Base-by-base conservation (phyloP, 2,797 vertebrate species). In the Diceros bicornis region DNA sequence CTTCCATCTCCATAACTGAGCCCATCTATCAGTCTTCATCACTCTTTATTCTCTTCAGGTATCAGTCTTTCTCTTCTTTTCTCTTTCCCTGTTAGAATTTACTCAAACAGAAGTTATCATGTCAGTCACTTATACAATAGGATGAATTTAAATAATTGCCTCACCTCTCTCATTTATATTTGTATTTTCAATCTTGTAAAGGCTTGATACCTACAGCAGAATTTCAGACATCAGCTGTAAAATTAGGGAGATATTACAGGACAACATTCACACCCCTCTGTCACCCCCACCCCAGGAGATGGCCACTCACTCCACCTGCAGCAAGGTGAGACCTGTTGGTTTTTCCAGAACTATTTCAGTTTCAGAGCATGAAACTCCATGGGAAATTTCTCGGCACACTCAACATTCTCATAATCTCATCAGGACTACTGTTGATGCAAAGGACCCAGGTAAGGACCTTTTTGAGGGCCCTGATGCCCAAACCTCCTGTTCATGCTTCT, bases 121-220 rank as follows among this genome's bases (percentile, higher is more conserved):
- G 8, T 47, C 55, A 72, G 62, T 89, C 92, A 86, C 71, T 86
- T 85, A 74, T 41, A 61, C 21, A 61, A 69, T n/a, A 83, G 59
- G 69, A 82, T 68, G 64, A 86, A 92, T 96, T 96, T 75, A 91
- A 96, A 94, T 71, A 89, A 89, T 91, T 50, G n/a, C 17, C 89
- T 93, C 1, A 0, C 32, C 13, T 69, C 59, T 95, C 75, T 96
- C 37, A 83, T 61, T 87, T 74, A 71, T 71, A 57, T 91, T 81
- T 89, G 59, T 21, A 94, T 92, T 82, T 74, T 89, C 50, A 23
- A 47, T 84, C 86, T 87, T 89, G n/a, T 64, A 81, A 93, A 89
- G 44, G 20, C 13, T 84, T 57, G n/a, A 71, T 79, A 72, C 57
- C 41, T 89, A 55, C 50, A 69, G 77, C 86, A 81, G 52, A 87